phyloP scores from a whole-genome alignment of 1,140 invertebrate species.

The Paralvinella palmiformis region DNA sequence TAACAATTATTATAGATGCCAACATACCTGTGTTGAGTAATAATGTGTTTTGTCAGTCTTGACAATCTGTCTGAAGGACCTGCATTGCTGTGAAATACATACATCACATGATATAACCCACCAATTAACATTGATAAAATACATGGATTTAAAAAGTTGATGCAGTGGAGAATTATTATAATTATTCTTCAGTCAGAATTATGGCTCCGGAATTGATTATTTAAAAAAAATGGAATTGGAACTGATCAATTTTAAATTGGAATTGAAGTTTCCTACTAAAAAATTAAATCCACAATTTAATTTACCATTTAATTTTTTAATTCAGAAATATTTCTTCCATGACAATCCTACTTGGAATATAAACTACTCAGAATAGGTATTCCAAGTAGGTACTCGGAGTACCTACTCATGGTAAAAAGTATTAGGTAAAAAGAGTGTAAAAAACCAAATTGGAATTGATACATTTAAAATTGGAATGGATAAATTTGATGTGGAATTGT shows the following conservation, averaged over 20 bases:
- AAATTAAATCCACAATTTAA: too few relatives aligned
- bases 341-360: too few relatives aligned
- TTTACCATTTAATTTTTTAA: too few relatives aligned
- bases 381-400: too few relatives aligned
- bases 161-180: not conserved
- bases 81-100: not conserved
- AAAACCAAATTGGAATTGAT: not conserved
- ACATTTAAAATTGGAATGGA: not conserved
- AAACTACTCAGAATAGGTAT: too few relatives aligned
- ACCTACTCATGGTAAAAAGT: too few relatives aligned
- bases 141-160: not conserved
- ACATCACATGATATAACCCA: not conserved
- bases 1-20: not conserved
- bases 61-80: not conserved
- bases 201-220: conserved; percentile 21
- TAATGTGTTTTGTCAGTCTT: conserved; percentile 66
- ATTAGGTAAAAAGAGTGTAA: too few relatives aligned
- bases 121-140: not conserved
- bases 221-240: not conserved
- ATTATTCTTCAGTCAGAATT: not conserved
- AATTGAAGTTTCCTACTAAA: too few relatives aligned
- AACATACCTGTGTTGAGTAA: conserved; percentile 63
- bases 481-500: conserved; percentile 18
- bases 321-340: too few relatives aligned
- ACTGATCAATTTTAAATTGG: not conserved